Base-by-base conservation (phyloP, 1,140 invertebrate genomes). In the Drosophila guanche region DNA sequence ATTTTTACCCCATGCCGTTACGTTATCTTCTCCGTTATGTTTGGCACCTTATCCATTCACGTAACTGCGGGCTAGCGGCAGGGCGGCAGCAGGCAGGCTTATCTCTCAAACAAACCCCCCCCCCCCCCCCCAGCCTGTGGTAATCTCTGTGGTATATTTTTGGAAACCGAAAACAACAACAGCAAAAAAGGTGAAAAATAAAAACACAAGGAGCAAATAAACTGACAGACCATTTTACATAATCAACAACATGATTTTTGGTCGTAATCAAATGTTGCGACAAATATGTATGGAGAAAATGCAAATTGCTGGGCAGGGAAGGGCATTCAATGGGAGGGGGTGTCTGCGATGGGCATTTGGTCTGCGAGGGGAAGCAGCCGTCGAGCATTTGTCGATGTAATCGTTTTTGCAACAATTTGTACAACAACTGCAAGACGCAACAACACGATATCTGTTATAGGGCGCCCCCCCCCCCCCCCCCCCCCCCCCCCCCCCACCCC, bases 331-430 rank as follows among this genome's bases (percentile, higher is more conserved):
- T 12, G 20, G n/a, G 52, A 25, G 29, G 52, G 29, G n/a, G 12
- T 37, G 5, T 5, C 20, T 42, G 25, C 33, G 33, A 37, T 37
- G 33, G 12, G 8, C 33, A 37, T 37, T 37, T 37, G 10, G 3
- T 10, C 33, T 37, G 33, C 33, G 33, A 4, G 33, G 29, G 10
- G 33, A 4, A 46, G 47, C 27, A 33, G 37, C 37, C 22, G 14
- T 42, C 25, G 42, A 37, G 23, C 51, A 43, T 37, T 47, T 58
- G 16, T 33, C 42, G 62, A 72, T 84, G 76, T 84, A 84, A 84
- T 79, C 59, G 60, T 68, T 74, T 66, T 77, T 77, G 77, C 62
- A 77, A 69, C 62, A 73, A 67, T 84, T 79, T 72, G 71, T 84
- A 48, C 72, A 84, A 85, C 75, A 60, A 78, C 53, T 76, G 56